Evolutionary conservation across 92 coral and sea anemone species (phyloP).

Genomic region (Palythoa caribaeorum): DNA sequence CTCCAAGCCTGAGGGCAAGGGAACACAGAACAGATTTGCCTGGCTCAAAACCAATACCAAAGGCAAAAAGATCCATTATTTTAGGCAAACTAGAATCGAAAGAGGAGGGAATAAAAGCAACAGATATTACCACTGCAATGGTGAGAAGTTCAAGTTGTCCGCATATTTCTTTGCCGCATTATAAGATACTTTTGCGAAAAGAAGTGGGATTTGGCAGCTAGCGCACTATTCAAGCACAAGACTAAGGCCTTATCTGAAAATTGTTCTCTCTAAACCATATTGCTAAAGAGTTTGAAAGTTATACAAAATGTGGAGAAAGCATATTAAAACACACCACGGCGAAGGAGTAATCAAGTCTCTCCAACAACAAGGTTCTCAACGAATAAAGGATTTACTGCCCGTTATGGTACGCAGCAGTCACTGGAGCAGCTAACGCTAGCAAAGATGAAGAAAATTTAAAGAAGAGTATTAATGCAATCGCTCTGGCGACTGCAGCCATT

Average conservation of each 20-base stretch:
- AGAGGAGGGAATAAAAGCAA: background rate
- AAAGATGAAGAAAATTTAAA: too few species aligned
- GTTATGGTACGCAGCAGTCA: constrained; percentile 30
- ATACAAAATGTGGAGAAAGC: background rate
- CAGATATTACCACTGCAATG: constrained; percentile 2
- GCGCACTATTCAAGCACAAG: constrained; percentile 29
- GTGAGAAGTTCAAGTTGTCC: constrained; percentile 11
- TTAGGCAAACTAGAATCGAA: too few species aligned
- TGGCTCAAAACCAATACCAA: background rate
- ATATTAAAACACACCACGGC: too few species aligned
- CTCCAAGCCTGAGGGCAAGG: background rate
- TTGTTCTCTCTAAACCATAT: constrained; percentile 21
- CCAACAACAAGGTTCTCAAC: constrained; percentile 27
- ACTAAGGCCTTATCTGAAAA: constrained; percentile 18
- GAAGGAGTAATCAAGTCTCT: background rate
- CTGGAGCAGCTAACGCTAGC: constrained; percentile 28
- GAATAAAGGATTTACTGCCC: constrained; percentile 30
- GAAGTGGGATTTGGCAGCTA: constrained; percentile 42
- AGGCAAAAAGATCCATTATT: constrained; percentile 6
- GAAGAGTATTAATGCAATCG: constrained; percentile 19
- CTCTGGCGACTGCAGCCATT: constrained; percentile 43
- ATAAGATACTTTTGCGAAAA: constrained; percentile 26
- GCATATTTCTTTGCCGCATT: constrained; percentile 20
- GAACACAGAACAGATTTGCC: constrained; percentile 10
- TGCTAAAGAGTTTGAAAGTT: too few species aligned